Percentiles rank a stretch among this genome's conserved stretches.
These are phyloP conservation scores for Deilephila elpenor DNA, from an alignment of 2,888 invertebrate genomes.

Conservation along the genomic window DNA sequence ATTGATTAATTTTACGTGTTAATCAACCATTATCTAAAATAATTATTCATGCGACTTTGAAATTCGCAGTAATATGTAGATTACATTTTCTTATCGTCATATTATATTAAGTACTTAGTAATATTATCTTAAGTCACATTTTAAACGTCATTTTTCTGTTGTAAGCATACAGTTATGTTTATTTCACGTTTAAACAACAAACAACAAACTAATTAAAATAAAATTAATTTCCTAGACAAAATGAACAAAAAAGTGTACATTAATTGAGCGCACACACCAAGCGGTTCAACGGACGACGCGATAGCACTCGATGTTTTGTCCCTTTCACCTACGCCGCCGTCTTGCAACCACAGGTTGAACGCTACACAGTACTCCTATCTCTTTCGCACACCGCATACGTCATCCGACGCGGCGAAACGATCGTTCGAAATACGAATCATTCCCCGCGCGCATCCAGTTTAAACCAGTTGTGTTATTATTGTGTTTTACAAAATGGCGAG, in stretches of 20 bases:
- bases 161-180: not conserved
- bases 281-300: not conserved
- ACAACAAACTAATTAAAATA: no score
- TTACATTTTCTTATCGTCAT: no score
- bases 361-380: not conserved
- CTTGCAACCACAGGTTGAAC: no score
- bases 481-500: not conserved
- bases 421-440: slow-evolving; percentile 31
- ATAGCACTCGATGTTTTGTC: not conserved
- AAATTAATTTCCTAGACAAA: not conserved
- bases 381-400: slow-evolving; percentile 6
- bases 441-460: slow-evolving; percentile 29
- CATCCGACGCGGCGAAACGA: not conserved
- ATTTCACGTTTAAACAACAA: not conserved
- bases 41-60: no score
- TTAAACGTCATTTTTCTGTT: no score
- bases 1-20: not conserved
- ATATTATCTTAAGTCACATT: no score
- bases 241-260: not conserved
- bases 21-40: no score
- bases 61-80: no score
- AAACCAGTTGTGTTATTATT: slow-evolving; percentile 6
- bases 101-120: no score
- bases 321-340: not conserved
- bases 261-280: slow-evolving; percentile 16